Evolutionary conservation across 2,888 invertebrate species (phyloP).

Genomic region (Dione vanillae): DNA sequence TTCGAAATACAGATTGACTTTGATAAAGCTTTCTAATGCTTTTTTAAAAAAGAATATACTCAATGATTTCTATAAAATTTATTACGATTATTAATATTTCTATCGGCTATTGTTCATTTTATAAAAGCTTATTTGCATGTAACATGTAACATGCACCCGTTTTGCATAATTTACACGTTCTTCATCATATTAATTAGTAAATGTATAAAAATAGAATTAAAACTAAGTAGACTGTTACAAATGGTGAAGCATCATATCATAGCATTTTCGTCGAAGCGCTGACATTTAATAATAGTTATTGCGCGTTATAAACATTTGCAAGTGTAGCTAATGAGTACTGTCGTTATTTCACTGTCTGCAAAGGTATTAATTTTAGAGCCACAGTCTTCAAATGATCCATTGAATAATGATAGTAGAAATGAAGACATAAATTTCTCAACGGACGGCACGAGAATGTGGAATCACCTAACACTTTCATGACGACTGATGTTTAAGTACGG

Average conservation of each 20-base stretch:
- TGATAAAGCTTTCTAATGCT: no score
- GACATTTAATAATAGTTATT: slow-evolving; percentile 38
- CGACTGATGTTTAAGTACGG: slow-evolving; percentile 56
- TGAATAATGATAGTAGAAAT: slow-evolving; percentile 43
- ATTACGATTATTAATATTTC: no score
- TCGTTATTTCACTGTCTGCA: slow-evolving; percentile 34
- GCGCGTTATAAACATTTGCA: slow-evolving; percentile 36
- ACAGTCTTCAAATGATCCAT: slow-evolving; percentile 38
- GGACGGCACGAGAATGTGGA: slow-evolving; percentile 58
- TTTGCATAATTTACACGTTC: neutral
- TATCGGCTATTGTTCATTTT: neutral
- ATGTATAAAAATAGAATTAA: slow-evolving; percentile 1
- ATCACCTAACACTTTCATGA: slow-evolving; percentile 59
- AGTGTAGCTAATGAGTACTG: slow-evolving; percentile 37
- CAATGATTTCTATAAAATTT: no score
- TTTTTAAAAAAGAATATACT: no score
- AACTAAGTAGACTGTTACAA: slow-evolving; percentile 26
- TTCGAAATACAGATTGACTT: no score
- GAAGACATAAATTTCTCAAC: slow-evolving; percentile 51
- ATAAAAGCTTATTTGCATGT: neutral
- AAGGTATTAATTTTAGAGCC: slow-evolving; percentile 37
- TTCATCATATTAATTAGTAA: slow-evolving; percentile 3
- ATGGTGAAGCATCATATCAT: slow-evolving; percentile 25
- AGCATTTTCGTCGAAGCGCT: slow-evolving; percentile 23
- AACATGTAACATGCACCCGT: neutral